Base-by-base conservation (phyloP, 2,797 vertebrate genomes). In the Poeciliopsis gracilis region DNA sequence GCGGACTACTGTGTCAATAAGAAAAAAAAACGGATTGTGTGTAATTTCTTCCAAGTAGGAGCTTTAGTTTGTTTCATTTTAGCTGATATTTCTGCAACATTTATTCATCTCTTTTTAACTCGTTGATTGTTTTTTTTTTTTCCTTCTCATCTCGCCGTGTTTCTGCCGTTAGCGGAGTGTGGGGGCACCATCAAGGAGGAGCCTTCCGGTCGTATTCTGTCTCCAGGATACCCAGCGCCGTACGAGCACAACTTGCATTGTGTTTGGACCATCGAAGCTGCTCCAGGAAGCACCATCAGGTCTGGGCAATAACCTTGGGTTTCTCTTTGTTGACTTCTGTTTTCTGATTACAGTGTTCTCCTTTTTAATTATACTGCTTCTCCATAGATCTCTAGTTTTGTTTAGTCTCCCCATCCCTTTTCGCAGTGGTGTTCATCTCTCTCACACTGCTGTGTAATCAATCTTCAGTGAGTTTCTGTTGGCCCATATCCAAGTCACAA, bases 201-300 rank as follows among this genome's bases (percentile, higher is more conserved):
- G 75, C 78, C 89, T 0, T 94, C 96, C 0, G 98, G 98, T 13
- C 95, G 97, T 47, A 96, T 99, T 75, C 93, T 99, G 82, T 99
- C 98, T 57, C 98, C 98, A 0, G 97, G 97, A n/a, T 99, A 99
- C 81, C 98, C 98, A 0, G 97, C 97, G 0, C 97, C 98, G 1
- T 99, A 99, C 0, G 98, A 99, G 77, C 98, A 99, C 87, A 99
- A 99, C 80, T 96, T 99, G 84, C 98, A 99, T 91, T 99, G 98
- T 53, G 91, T 98, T 76, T 99, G 98, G 98, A 97, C 90, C n/a
- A 96, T 99, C 0, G 97, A 99, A 86, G 98, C 98, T 1, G 95
- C 97, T 0, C 95, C 97, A 2, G 98, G 98, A 43, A 98, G 97
- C 95, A 99, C 98, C 13, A 97, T 99, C 2, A 97, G 98, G 98